phyloP scores from a whole-genome alignment of 1,140 invertebrate species.

The Linepithema humile region DNA sequence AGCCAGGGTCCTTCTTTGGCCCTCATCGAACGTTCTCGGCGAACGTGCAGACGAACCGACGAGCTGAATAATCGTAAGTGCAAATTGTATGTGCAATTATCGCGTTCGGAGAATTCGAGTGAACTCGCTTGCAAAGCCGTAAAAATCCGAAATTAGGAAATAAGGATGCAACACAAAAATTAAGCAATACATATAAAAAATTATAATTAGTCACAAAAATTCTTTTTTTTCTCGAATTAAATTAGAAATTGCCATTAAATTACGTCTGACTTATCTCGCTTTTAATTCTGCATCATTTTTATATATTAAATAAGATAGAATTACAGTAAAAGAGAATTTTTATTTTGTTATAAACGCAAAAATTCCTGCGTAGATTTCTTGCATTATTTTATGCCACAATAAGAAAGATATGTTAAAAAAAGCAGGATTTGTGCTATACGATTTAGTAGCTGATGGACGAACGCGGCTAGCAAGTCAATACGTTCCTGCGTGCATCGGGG shows the following conservation, averaged over 20 bases:
- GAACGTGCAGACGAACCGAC: not conserved
- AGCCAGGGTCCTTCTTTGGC: conserved; percentile 65
- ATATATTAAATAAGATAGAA: too few species aligned
- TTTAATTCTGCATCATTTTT: not conserved
- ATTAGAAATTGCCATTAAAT: not conserved
- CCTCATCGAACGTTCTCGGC: not conserved
- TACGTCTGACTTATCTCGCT: not conserved
- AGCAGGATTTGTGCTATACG: not conserved
- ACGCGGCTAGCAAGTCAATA: not conserved
- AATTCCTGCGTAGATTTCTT: not conserved
- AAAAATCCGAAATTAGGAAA: too few species aligned
- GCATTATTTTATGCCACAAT: not conserved
- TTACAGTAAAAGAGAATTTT: too few species aligned
- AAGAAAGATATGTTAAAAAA: not conserved
- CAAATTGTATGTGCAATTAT: conserved; percentile 26
- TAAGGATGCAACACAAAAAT: too few species aligned
- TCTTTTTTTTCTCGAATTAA: too few species aligned
- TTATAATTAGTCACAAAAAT: too few species aligned
- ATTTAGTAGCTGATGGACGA: not conserved
- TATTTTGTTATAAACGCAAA: too few species aligned
- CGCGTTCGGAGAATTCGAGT: not conserved
- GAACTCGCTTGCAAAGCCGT: not conserved
- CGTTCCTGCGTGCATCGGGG: conserved; percentile 44
- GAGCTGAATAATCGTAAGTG: conserved; percentile 1
- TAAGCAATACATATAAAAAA: too few species aligned